A percentile compares a stretch with the other conserved stretches of the same genome.
Conservation (phyloP, 2,888 invertebrate species). For the Xiphydria camelus region DNA sequence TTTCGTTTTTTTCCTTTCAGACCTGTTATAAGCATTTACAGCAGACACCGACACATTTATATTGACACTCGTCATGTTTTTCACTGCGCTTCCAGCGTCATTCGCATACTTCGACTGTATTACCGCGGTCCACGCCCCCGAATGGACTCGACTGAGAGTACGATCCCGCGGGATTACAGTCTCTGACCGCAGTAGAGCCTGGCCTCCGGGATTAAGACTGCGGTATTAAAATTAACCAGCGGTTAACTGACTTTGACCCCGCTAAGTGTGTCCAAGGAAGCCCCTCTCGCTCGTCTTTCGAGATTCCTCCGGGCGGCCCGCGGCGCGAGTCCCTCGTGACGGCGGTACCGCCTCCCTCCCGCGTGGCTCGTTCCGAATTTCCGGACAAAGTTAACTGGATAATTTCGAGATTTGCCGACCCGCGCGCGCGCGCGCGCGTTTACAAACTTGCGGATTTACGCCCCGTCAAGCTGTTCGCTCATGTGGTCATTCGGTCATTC, state of each 20-base stretch:
- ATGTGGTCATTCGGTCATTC: conserved; percentile 15
- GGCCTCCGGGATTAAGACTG: conserved; percentile 29
- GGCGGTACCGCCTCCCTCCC: conserved; percentile 1
- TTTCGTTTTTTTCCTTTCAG: no score
- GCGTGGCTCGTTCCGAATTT: conserved; percentile 16
- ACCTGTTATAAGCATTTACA: no score
- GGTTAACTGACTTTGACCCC: conserved; percentile 6
- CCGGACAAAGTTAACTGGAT: conserved; percentile 49
- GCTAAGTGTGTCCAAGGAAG: not conserved
- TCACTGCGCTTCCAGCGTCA: no score
- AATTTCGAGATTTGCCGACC: conserved; percentile 42
- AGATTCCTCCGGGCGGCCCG: no score
- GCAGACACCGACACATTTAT: no score
- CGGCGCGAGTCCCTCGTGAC: not conserved
- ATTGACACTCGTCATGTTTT: no score
- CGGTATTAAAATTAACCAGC: conserved; percentile 24
- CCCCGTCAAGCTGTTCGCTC: conserved; percentile 30
- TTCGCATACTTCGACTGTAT: no score
- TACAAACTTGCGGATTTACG: conserved; percentile 48
- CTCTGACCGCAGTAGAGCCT: conserved; percentile 35
- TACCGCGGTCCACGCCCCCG: not conserved
- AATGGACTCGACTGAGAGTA: no score
- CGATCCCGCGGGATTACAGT: conserved; percentile 24
- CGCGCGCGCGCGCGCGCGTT: conserved; percentile 37
- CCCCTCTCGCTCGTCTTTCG: no score